These are phyloP conservation scores for Actenoides lindsayi DNA, from an alignment of 2,113 vertebrate genomes.

Conservation along the genomic window DNA sequence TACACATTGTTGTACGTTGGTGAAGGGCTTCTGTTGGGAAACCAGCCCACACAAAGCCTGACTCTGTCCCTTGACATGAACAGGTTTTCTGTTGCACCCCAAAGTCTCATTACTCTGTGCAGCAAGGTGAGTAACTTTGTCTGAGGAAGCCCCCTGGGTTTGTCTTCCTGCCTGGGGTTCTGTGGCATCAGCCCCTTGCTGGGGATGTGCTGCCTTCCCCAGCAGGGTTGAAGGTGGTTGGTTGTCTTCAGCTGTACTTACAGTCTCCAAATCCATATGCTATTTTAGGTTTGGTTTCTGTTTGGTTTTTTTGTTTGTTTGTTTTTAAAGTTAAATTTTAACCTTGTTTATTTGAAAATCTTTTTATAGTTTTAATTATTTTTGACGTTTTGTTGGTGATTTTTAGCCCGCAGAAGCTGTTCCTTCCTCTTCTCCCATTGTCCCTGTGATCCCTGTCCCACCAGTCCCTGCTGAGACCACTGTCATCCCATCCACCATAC, in stretches of 20 bases:
- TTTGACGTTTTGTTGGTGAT: constrained; percentile 79
- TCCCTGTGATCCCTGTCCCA: constrained; percentile 93
- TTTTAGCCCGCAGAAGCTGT: constrained; percentile 93
- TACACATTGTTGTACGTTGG: not conserved
- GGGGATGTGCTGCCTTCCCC: not conserved
- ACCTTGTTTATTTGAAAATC: not conserved
- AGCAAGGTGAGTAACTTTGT: not conserved
- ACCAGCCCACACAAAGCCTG: not conserved
- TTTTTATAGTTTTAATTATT: not conserved
- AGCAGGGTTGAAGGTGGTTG: not conserved
- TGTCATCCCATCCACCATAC: constrained; percentile 85
- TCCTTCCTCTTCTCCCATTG: constrained; percentile 91
- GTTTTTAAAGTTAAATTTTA: not conserved
- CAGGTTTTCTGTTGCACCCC: not conserved
- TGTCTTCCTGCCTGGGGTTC: accelerated
- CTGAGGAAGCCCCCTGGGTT: accelerated
- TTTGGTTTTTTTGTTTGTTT: not conserved
- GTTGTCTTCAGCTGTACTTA: not conserved
- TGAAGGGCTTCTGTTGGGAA: not conserved
- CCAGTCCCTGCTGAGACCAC: constrained; percentile 90
- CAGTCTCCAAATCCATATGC: not conserved
- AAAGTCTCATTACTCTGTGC: not conserved
- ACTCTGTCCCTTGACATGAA: not conserved
- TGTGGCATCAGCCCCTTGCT: accelerated
- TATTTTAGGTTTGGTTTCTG: not conserved